These are phyloP conservation scores for Pollenia angustigena DNA, from an alignment of 2,888 invertebrate species.

Conservation along the genomic window DNA sequence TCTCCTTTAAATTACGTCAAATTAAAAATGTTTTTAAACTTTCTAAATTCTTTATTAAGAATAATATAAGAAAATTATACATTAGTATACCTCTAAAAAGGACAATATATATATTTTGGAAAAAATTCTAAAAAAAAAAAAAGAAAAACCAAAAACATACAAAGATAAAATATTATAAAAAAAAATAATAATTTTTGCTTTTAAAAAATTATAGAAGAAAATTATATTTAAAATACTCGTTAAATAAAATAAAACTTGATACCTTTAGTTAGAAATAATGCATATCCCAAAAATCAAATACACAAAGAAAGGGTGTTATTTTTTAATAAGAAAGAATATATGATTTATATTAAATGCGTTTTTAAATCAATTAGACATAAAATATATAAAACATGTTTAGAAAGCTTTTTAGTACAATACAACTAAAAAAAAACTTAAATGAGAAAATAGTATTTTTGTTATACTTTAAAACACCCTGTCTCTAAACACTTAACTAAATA, in stretches of 20 bases:
- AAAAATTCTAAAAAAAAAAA: conserved; percentile 28
- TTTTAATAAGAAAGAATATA: conserved; percentile 1
- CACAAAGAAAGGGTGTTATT: neutral
- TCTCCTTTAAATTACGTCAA: conserved; percentile 27
- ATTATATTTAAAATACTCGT: conserved; percentile 36
- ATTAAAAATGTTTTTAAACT: conserved; percentile 34
- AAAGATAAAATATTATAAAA: conserved; percentile 23
- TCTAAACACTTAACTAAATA: neutral
- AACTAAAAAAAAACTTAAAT: neutral
- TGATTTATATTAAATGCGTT: conserved; percentile 11
- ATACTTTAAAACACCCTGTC: neutral
- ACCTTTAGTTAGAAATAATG: conserved; percentile 44
- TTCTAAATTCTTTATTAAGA: conserved; percentile 18
- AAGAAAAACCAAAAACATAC: conserved; percentile 16
- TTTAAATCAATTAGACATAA: neutral
- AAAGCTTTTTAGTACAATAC: conserved; percentile 4
- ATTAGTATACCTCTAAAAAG: conserved; percentile 70
- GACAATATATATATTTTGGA: conserved; percentile 68
- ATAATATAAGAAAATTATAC: conserved; percentile 19
- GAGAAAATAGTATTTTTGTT: neutral
- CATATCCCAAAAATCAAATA: conserved; percentile 32
- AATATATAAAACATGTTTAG: neutral
- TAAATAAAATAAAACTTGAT: neutral
- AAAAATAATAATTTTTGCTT: conserved; percentile 43
- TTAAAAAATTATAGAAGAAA: conserved; percentile 12